A percentile compares a stretch with the other conserved stretches of the same genome.
phyloP scores from a whole-genome alignment of 2,888 invertebrate species.

The Malthinus flaveolus region DNA sequence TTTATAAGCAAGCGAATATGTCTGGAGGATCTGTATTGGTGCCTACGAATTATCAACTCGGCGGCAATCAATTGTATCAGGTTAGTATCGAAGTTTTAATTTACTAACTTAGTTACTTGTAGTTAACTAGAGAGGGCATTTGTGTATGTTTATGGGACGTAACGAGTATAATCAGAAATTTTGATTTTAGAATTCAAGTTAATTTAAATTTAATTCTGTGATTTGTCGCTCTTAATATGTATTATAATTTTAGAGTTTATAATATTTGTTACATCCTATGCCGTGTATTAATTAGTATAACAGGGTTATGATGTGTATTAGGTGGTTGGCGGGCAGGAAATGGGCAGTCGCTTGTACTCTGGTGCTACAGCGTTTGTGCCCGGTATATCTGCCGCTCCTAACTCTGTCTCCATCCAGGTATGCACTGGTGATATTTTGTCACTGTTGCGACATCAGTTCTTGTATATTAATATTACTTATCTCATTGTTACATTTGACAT shows the following conservation, averaged over 20 bases:
- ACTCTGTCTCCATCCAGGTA: conserved; percentile 56
- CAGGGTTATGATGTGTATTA: conserved; percentile 51
- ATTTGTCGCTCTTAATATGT: too few species aligned
- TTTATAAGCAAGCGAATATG: conserved; percentile 69
- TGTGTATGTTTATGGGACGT: background rate
- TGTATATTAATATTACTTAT: too few species aligned
- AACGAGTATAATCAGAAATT: background rate
- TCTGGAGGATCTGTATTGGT: conserved; percentile 59
- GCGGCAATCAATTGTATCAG: conserved; percentile 66
- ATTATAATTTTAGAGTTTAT: too few species aligned
- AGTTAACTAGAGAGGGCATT: background rate
- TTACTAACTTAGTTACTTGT: background rate
- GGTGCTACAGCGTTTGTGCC: conserved; percentile 60
- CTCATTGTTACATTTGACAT: too few species aligned
- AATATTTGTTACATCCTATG: too few species aligned
- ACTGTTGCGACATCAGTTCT: background rate
- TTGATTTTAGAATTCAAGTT: too few species aligned
- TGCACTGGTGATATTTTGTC: conserved; percentile 24
- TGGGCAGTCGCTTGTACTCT: conserved; percentile 56
- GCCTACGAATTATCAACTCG: conserved; percentile 63
- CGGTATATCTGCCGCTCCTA: conserved; percentile 57
- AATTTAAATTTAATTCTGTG: too few species aligned
- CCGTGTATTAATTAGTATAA: too few species aligned
- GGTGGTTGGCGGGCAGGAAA: conserved; percentile 56
- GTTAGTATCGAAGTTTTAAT: conserved; percentile 51